Percentiles rank a stretch among this genome's conserved stretches.
Evolutionary conservation across 2,113 vertebrate genomes (phyloP).

Genomic region (Carassius auratus): DNA sequence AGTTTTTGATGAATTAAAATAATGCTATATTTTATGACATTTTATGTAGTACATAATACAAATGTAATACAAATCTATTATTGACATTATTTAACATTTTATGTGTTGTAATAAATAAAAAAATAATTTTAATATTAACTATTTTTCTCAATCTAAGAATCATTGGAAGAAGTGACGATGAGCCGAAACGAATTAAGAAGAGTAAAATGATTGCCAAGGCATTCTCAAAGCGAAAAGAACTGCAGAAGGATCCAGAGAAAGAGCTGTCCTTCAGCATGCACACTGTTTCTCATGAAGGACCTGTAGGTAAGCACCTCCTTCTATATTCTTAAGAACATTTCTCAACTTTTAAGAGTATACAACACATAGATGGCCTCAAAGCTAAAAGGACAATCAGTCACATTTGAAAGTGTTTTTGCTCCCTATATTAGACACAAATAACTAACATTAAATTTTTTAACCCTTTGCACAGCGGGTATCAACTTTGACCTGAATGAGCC

Average conservation of each 20-base stretch:
- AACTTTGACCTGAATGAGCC: slow-evolving; percentile 94
- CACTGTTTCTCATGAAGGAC: slow-evolving; percentile 92
- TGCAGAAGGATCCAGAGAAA: slow-evolving; percentile 89
- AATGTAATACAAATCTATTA: neutral
- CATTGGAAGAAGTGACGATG: slow-evolving; percentile 89
- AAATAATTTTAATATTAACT: neutral
- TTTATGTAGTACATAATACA: neutral
- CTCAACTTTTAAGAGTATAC: neutral
- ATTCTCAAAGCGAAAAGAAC: slow-evolving; percentile 92
- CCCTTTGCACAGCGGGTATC: slow-evolving; percentile 81
- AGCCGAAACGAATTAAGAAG: slow-evolving; percentile 97
- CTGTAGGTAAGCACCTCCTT: slow-evolving; percentile 82
- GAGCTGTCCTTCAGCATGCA: slow-evolving; percentile 97
- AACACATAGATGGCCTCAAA: neutral
- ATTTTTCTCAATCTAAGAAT: slow-evolving; percentile 74
- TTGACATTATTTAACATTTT: neutral
- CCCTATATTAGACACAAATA: neutral
- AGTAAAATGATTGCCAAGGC: slow-evolving; percentile 99
- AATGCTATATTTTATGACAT: neutral
- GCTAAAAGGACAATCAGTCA: neutral
- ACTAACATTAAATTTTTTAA: slow-evolving; percentile 36
- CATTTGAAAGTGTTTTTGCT: neutral
- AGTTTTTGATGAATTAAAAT: no score
- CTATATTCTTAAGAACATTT: neutral
- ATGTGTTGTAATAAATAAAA: neutral